phyloP scores from a whole-genome alignment of 2,113 vertebrate species.

The Artemisiospiza belli region DNA sequence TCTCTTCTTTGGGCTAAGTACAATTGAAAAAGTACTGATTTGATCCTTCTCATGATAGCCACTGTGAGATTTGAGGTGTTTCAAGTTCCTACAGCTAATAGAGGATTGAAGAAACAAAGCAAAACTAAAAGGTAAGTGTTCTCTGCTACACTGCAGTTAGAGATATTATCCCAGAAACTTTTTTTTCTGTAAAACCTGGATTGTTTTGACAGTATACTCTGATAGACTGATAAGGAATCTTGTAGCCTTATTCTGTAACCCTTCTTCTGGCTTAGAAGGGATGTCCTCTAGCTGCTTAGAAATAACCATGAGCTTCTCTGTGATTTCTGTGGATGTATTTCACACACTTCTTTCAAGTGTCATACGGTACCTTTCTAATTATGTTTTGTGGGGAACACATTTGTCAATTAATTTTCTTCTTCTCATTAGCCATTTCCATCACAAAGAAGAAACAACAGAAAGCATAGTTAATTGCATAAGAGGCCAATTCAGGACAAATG shows the following conservation, averaged over 20 bases:
- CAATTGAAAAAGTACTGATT: background rate
- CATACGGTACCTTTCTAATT: background rate
- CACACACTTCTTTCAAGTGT: background rate
- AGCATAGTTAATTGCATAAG: background rate
- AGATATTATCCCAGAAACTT: background rate
- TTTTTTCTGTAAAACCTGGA: background rate
- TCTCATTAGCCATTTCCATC: background rate
- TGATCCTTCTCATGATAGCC: background rate
- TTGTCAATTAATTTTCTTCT: background rate
- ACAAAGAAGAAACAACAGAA: conserved; percentile 16
- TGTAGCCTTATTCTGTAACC: background rate
- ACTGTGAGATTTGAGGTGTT: conserved; percentile 20
- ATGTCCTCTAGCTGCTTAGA: background rate
- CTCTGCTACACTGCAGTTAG: background rate
- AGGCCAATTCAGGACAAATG: conserved; percentile 46
- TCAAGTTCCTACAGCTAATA: background rate
- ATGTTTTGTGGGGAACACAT: background rate
- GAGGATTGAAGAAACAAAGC: background rate
- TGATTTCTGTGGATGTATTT: conserved; percentile 6
- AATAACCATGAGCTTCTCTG: background rate
- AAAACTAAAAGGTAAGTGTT: background rate
- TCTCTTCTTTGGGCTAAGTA: background rate
- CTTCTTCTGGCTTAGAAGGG: background rate
- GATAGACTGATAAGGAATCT: background rate
- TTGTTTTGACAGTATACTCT: background rate